These are phyloP conservation scores for Drosophila subsilvestris DNA, from an alignment of 2,888 invertebrate species.

Conservation along the genomic window DNA sequence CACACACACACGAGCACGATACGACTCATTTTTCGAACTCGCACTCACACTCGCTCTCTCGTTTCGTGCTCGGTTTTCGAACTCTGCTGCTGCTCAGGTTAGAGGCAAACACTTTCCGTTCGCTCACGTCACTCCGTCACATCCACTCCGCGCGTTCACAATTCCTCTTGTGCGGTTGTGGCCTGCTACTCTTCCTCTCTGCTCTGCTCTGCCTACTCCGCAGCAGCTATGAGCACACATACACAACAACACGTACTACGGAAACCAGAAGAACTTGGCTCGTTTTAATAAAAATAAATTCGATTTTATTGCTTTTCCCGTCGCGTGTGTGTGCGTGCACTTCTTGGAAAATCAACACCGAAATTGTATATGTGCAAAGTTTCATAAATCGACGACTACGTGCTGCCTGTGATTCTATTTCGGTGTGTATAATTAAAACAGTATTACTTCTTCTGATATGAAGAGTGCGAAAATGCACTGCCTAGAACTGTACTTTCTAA, in stretches of 20 bases:
- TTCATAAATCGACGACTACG: slow-evolving; percentile 72
- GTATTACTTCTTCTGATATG: background rate
- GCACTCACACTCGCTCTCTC: slow-evolving; percentile 54
- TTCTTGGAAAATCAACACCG: slow-evolving; percentile 58
- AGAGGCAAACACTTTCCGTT: slow-evolving; percentile 62
- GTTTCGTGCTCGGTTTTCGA: slow-evolving; percentile 15
- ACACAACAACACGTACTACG: slow-evolving; percentile 59
- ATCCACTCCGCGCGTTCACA: slow-evolving; percentile 81
- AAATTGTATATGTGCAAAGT: slow-evolving; percentile 69
- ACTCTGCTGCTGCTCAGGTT: slow-evolving; percentile 23
- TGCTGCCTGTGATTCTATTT: slow-evolving; percentile 80
- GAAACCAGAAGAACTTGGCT: slow-evolving; percentile 52
- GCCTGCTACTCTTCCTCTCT: slow-evolving; percentile 50
- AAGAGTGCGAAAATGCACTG: slow-evolving; percentile 40
- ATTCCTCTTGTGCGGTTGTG: slow-evolving; percentile 75
- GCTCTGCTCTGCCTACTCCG: slow-evolving; percentile 60
- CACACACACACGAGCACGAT: slow-evolving; percentile 28
- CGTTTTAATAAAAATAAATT: slow-evolving; percentile 73
- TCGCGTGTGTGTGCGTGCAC: slow-evolving; percentile 65
- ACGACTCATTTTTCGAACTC: slow-evolving; percentile 59
- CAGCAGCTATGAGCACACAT: slow-evolving; percentile 71
- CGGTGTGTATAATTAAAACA: slow-evolving; percentile 66
- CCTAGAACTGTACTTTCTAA: slow-evolving; percentile 75
- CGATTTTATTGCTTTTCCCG: slow-evolving; percentile 74
- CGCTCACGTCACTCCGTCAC: slow-evolving; percentile 72